Evolutionary conservation across 2,888 invertebrate genomes (phyloP).

Genomic region (Dicyrtoma fusca): DNA sequence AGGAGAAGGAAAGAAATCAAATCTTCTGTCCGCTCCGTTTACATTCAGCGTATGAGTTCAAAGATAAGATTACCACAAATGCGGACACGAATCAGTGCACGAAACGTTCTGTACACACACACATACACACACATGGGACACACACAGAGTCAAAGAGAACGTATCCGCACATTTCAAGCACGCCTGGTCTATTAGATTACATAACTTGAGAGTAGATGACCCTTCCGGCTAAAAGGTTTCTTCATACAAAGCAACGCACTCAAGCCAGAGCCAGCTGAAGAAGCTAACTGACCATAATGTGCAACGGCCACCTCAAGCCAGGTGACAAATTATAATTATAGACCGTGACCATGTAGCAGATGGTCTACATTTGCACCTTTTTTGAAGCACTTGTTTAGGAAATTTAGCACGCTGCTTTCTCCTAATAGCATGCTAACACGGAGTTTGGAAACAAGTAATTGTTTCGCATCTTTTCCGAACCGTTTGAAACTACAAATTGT

Average conservation of each 20-base stretch:
- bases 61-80: neutral
- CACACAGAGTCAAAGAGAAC: slow-evolving; percentile 13
- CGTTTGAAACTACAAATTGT: neutral
- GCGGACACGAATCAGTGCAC: neutral
- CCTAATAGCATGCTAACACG: no score
- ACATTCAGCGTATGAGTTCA: neutral
- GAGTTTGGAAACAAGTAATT: no score
- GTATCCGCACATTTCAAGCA: neutral
- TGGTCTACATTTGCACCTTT: no score
- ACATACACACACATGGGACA: neutral
- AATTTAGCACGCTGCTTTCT: no score
- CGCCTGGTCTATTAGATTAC: slow-evolving; percentile 18
- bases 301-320: no score
- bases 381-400: no score
- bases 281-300: no score
- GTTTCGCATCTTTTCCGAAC: neutral
- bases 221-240: slow-evolving; percentile 15
- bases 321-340: no score
- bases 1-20: neutral
- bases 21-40: slow-evolving; percentile 7
- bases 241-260: neutral
- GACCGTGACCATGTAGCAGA: no score
- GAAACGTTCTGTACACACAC: neutral
- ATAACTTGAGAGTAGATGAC: slow-evolving; percentile 20
- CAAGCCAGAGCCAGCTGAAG: no score